These are phyloP conservation scores for Fistularia tabacaria DNA, from an alignment of 2,797 vertebrate species.

Conservation along the genomic window DNA sequence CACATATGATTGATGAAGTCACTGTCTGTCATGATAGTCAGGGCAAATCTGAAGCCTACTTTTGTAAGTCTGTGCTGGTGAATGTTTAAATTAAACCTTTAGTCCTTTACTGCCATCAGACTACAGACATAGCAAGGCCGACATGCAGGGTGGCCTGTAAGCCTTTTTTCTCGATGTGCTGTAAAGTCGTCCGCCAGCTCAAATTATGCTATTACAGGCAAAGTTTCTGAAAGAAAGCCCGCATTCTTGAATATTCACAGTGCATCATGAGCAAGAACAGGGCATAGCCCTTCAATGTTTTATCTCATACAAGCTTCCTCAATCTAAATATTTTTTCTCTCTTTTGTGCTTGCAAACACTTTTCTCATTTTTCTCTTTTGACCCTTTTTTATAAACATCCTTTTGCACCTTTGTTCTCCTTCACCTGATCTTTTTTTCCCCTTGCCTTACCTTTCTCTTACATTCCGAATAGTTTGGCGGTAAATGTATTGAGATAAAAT, in stretches of 20 bases:
- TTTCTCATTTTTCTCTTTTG: constrained; percentile 18
- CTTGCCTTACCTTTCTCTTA: constrained; percentile 9
- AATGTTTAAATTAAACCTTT: too few relatives aligned
- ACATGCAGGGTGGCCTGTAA: constrained; percentile 64
- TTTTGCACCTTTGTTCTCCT: too few relatives aligned
- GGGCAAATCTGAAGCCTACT: too few relatives aligned
- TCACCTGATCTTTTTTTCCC: background rate
- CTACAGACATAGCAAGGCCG: constrained; percentile 19
- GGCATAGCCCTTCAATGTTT: constrained; percentile 35
- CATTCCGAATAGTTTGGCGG: constrained; percentile 30
- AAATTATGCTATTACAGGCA: constrained; percentile 68
- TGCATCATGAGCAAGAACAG: constrained; percentile 46
- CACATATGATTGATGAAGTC: too few relatives aligned
- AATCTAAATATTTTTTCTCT: constrained; percentile 29
- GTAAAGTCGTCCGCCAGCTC: constrained; percentile 70
- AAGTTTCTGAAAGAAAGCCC: constrained; percentile 59
- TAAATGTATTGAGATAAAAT: constrained; percentile 76
- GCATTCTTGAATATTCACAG: constrained; percentile 53
- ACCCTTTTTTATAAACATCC: constrained; percentile 12
- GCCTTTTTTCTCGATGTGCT: constrained; percentile 69
- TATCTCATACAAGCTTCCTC: constrained; percentile 46
- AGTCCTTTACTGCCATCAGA: too few relatives aligned
- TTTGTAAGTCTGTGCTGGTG: too few relatives aligned
- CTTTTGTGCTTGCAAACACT: constrained; percentile 10
- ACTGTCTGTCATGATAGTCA: too few relatives aligned